Conservation (phyloP, 2,888 invertebrate species). For the Fragum whitleyi region DNA sequence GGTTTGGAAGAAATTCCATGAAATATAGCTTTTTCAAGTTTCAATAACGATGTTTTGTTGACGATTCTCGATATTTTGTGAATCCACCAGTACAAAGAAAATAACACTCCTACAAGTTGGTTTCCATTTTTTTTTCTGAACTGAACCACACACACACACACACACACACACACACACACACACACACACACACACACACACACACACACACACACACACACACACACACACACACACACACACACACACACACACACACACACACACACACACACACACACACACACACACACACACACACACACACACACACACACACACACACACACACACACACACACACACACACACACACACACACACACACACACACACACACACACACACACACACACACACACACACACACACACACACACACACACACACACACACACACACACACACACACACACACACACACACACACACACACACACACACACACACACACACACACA, state of each 20-base stretch:
- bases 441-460: too few species aligned
- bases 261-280: conserved; percentile 21
- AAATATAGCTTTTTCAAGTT: not conserved
- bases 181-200: conserved; percentile 20
- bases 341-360: conserved; percentile 17
- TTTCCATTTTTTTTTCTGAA: too few species aligned
- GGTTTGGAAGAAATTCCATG: too few species aligned
- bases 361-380: conserved; percentile 2
- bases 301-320: conserved; percentile 21
- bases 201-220: conserved; percentile 21
- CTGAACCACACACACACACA: conserved; percentile 21
- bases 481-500: too few species aligned
- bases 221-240: conserved; percentile 21
- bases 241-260: conserved; percentile 21
- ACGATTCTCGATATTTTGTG: too few species aligned
- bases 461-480: too few species aligned
- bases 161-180: conserved; percentile 21
- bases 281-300: conserved; percentile 21
- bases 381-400: too few species aligned
- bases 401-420: too few species aligned
- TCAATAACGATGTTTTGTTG: too few species aligned
- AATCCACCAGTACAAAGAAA: too few species aligned
- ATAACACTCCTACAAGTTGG: too few species aligned
- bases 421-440: too few species aligned
- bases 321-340: conserved; percentile 21